Percentiles rank a stretch among this genome's conserved stretches.
Evolutionary conservation across 2,888 invertebrate species (phyloP).

Genomic region (Chirona hameri): DNA sequence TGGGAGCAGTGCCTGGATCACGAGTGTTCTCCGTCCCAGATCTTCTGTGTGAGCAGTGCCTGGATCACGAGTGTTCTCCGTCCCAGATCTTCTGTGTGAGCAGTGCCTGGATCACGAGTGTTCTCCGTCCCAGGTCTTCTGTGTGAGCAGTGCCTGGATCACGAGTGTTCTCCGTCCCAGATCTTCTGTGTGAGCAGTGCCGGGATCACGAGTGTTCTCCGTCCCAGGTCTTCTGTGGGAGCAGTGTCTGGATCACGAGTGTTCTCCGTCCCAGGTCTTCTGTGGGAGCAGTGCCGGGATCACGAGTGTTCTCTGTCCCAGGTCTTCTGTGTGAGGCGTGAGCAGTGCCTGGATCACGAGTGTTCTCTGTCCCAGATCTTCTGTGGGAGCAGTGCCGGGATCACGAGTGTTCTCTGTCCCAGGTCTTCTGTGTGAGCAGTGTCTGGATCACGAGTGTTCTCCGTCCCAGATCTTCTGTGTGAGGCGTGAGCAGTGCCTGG

Average conservation of each 20-base stretch:
- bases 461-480: too few species aligned
- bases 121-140: too few species aligned
- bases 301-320: slow-evolving; percentile 34
- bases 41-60: slow-evolving; percentile 39
- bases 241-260: slow-evolving; percentile 32
- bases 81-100: slow-evolving; percentile 38
- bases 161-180: too few species aligned
- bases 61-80: slow-evolving; percentile 27
- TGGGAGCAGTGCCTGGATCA: slow-evolving; percentile 38
- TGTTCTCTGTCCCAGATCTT: too few species aligned
- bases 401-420: slow-evolving; percentile 30
- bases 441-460: slow-evolving; percentile 28
- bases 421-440: slow-evolving; percentile 39
- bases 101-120: slow-evolving; percentile 34
- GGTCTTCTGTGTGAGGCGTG: too few species aligned
- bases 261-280: too few species aligned
- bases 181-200: slow-evolving; percentile 39
- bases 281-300: slow-evolving; percentile 38
- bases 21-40: too few species aligned
- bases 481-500: slow-evolving; percentile 38
- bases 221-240: slow-evolving; percentile 39
- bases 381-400: slow-evolving; percentile 38
- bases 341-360: slow-evolving; percentile 34
- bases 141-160: slow-evolving; percentile 38
- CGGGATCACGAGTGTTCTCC: slow-evolving; percentile 25